Base-by-base conservation (phyloP, 2,888 invertebrate species). In the Geophilus truncorum region DNA sequence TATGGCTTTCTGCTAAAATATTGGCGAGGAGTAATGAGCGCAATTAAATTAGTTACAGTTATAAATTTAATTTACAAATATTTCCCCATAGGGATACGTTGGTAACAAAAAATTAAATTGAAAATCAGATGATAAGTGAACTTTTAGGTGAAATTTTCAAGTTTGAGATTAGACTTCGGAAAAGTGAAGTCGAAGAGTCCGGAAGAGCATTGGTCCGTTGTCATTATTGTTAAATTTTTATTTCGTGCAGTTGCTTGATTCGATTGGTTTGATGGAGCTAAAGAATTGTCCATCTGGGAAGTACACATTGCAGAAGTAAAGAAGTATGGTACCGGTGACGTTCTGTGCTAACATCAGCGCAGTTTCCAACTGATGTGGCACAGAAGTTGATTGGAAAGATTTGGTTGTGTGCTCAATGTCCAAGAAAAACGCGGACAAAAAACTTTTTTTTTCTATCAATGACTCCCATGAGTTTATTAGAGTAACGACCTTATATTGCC, bases 281-380 rank as follows among this genome's bases (percentile, higher is more conserved):
- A 62, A 62, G 25, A 28, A 62, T 62, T 62, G 62, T 62, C 28
- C 62, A 62, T 12, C 25, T 62, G 62, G 62, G 57, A 40, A 57
- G 62, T 23, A 62, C 25, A 62, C 15, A 2, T 23, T 62, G 62
- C 62, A 62, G 62, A 62, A 23, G 23, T 9, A 62, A 28, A 62
- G 28, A 62, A 62, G 25, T 62, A 62, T 62, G 62, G 62, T 62
- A 62, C 25, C 9, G 3, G 62, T 62, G 62, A 62, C 62, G 62
- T 62, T 62, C 25, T 62, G 62, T 62, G 62, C 62, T 62, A 62
- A 62, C 62, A 62, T 62, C 62, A 62, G 62, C 62, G 62, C 28
- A 62, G 62, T 62, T 62, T 62, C 62, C 62, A 62, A 23, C 28
- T 62, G 62, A 62, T 62, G 62, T 23, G 62, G 28, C 62, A 62